phyloP scores from a whole-genome alignment of 1,140 invertebrate genomes.

The Cepaea nemoralis region DNA sequence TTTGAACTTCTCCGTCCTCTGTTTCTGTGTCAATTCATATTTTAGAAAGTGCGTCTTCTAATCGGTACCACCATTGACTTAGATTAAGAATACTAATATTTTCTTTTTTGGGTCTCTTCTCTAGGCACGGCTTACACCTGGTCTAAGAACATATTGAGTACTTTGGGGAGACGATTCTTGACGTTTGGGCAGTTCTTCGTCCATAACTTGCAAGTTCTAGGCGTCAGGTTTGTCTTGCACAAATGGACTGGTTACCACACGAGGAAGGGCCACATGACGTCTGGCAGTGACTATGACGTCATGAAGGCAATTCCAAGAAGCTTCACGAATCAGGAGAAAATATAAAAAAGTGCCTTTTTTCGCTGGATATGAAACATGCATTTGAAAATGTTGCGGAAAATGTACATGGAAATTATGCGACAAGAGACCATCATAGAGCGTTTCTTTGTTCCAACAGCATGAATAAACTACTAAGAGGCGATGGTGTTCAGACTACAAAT shows the following conservation, averaged over 20 bases:
- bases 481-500: background rate
- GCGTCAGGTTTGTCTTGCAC: too few relatives aligned
- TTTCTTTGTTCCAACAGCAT: background rate
- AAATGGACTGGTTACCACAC: background rate
- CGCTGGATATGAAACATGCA: background rate
- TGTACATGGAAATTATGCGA: background rate
- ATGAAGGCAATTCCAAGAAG: background rate
- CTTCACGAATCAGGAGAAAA: background rate
- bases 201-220: too few relatives aligned
- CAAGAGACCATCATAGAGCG: background rate
- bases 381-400: background rate
- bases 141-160: too few relatives aligned
- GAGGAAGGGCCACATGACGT: background rate
- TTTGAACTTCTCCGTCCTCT: too few relatives aligned
- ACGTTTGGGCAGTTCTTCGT: too few relatives aligned
- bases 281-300: background rate
- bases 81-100: too few relatives aligned
- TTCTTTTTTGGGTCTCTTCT: too few relatives aligned
- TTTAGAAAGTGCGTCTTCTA: too few relatives aligned
- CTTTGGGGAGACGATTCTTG: too few relatives aligned
- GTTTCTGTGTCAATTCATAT: too few relatives aligned
- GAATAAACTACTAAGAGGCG: background rate
- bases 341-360: background rate
- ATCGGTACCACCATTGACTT: too few relatives aligned
- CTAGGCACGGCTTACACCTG: too few relatives aligned